These are phyloP conservation scores for Meda fulgida DNA, from an alignment of 2,797 vertebrate genomes.

Conservation along the genomic window DNA sequence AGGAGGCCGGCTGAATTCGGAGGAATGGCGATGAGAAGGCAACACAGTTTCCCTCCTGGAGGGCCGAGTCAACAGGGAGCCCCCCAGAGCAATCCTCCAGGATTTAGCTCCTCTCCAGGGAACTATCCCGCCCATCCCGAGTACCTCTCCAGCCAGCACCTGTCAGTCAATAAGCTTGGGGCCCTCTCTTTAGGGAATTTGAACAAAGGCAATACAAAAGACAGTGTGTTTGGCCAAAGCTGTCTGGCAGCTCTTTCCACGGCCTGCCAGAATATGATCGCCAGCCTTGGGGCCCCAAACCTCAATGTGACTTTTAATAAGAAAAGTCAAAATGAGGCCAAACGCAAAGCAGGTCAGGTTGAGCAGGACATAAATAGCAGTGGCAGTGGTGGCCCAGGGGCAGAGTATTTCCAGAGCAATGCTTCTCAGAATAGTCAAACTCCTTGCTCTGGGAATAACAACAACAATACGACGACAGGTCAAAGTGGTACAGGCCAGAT, in stretches of 20 bases:
- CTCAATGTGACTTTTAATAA: conserved; percentile 99
- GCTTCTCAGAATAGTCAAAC: conserved; percentile 85
- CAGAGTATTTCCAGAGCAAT: conserved; percentile 84
- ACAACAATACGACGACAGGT: conserved; percentile 82
- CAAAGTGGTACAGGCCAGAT: conserved; percentile 79
- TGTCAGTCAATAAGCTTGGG: conserved; percentile 90
- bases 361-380: conserved; percentile 89
- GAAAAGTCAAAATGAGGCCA: conserved; percentile 91
- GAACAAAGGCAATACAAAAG: conserved; percentile 93
- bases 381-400: conserved; percentile 80
- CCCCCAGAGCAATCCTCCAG: conserved; percentile 72
- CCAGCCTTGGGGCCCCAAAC: conserved; percentile 96
- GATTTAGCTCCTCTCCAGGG: conserved; percentile 77
- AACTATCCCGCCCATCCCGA: conserved; percentile 84
- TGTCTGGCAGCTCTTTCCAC: conserved; percentile 98
- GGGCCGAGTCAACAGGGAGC: conserved; percentile 70
- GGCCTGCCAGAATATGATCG: conserved; percentile 99
- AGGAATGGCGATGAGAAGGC: conserved; percentile 81
- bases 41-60: conserved; percentile 78
- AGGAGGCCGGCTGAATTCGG: conserved; percentile 83
- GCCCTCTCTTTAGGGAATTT: conserved; percentile 95
- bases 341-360: conserved; percentile 94
- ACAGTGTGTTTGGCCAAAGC: conserved; percentile 98
- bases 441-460: conserved; percentile 80
- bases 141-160: conserved; percentile 84